Evolutionary conservation across 2,888 invertebrate species (phyloP).

Genomic region (Drosophila quasianomalipes): DNA sequence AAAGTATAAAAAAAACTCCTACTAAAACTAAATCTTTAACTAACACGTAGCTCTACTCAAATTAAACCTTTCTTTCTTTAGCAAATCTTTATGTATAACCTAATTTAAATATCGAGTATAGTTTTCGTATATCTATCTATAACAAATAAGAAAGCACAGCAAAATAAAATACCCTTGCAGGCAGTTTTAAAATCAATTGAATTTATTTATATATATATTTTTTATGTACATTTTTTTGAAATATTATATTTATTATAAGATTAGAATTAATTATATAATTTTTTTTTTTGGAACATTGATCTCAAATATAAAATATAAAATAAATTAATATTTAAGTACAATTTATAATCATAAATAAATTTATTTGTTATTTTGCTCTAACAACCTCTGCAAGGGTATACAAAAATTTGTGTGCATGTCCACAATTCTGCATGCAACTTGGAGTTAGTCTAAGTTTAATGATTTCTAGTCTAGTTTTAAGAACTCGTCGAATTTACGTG

Average conservation of each 20-base stretch:
- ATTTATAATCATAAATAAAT: neutral
- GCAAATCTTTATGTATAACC: slow-evolving; percentile 17
- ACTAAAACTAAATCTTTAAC: slow-evolving; percentile 30
- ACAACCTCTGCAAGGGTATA: slow-evolving; percentile 6
- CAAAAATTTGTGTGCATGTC: slow-evolving; percentile 20
- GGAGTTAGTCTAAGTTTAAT: slow-evolving; percentile 48
- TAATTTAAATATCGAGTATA: neutral
- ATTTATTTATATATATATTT: neutral
- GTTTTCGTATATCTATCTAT: neutral
- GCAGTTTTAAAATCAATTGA: neutral
- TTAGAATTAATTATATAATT: too few species aligned
- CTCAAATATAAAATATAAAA: neutral
- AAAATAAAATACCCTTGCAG: slow-evolving; percentile 9
- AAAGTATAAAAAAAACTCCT: slow-evolving; percentile 30
- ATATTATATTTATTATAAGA: too few species aligned
- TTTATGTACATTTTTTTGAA: neutral
- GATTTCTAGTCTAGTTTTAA: slow-evolving; percentile 52
- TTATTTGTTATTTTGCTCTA: neutral
- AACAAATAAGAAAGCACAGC: neutral
- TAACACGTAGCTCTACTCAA: slow-evolving; percentile 53
- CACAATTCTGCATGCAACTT: slow-evolving; percentile 43
- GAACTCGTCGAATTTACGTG: slow-evolving; percentile 19
- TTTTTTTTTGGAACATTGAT: neutral
- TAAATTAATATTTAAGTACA: neutral
- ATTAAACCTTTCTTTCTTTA: slow-evolving; percentile 7